Percentiles rank a stretch among this genome's conserved stretches.
Conservation (phyloP, 2,797 vertebrate species). For the Nasua narica region DNA sequence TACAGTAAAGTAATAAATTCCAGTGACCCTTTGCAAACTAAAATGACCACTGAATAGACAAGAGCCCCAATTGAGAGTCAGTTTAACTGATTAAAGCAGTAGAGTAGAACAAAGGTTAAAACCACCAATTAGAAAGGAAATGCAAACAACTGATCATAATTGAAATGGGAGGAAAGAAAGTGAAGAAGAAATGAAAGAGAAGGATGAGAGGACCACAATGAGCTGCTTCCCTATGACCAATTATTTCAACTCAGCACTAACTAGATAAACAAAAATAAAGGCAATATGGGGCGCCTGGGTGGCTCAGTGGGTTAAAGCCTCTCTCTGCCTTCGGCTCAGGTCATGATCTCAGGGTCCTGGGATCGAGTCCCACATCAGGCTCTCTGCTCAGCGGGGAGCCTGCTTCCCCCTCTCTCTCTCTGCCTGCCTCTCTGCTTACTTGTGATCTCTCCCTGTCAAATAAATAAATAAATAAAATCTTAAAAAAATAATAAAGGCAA, state of each 20-base stretch:
- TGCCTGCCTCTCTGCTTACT: no score
- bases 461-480: no score
- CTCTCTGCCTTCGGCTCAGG: no score
- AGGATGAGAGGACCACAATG: background rate
- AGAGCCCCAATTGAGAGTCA: background rate
- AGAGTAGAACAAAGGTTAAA: constrained; percentile 17
- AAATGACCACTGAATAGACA: background rate
- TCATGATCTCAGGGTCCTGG: no score
- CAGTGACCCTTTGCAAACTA: background rate
- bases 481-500: no score
- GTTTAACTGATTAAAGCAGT: background rate
- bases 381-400: no score
- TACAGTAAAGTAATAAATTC: background rate
- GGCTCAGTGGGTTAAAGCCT: no score
- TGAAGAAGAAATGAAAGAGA: background rate
- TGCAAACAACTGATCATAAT: background rate
- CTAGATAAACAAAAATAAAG: background rate
- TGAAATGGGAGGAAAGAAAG: background rate
- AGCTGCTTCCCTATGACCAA: background rate
- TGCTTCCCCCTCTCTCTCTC: no score
- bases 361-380: no score
- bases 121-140: constrained; percentile 13
- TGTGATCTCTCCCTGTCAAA: no score
- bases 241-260: constrained; percentile 9
- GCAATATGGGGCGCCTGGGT: no score